Evolutionary conservation across 2,113 vertebrate species (phyloP).

Genomic region (Pica pica): DNA sequence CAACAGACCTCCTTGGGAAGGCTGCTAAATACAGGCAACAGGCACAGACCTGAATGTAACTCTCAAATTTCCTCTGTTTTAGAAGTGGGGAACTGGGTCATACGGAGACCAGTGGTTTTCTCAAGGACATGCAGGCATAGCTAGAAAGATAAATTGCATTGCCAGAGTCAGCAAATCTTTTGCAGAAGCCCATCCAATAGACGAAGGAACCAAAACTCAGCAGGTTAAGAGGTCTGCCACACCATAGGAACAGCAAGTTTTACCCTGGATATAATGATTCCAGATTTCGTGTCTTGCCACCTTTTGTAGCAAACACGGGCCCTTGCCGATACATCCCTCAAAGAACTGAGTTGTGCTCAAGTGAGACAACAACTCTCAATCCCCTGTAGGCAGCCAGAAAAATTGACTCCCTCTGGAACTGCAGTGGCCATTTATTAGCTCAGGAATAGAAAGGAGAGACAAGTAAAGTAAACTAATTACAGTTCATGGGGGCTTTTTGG

Average conservation of each 20-base stretch:
- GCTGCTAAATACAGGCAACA: not conserved
- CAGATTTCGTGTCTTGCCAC: not conserved
- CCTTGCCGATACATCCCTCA: not conserved
- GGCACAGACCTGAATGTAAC: not conserved
- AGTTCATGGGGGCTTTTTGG: not conserved
- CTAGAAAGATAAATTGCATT: not conserved
- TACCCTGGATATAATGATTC: not conserved
- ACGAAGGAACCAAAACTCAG: not conserved
- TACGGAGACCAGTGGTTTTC: not conserved
- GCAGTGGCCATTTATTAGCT: not conserved
- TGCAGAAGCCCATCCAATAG: not conserved
- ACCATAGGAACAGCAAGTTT: not conserved
- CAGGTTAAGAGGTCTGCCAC: not conserved
- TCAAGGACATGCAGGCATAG: accelerated
- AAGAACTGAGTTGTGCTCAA: not conserved
- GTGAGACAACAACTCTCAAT: not conserved
- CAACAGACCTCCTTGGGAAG: not conserved
- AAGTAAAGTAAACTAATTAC: slow-evolving; percentile 8
- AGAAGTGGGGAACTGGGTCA: not conserved
- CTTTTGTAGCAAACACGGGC: not conserved
- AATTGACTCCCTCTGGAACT: not conserved
- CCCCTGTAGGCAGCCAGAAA: not conserved
- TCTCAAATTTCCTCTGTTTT: not conserved
- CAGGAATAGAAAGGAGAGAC: not conserved
- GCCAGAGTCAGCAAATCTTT: not conserved